phyloP scores from a whole-genome alignment of 2,888 invertebrate species.

The Chalcis sispes region DNA sequence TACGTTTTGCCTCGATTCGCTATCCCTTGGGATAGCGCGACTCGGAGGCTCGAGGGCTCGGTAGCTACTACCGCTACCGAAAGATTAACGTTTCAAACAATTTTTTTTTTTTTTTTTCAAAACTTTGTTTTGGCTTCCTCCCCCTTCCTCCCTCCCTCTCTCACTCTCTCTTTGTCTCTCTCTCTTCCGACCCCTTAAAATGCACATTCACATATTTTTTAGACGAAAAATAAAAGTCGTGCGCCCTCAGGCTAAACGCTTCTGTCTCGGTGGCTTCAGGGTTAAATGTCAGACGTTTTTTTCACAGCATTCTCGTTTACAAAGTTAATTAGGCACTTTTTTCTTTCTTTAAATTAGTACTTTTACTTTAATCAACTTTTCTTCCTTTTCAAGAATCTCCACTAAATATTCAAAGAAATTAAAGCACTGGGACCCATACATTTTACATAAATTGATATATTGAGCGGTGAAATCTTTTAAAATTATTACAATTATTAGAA shows the following conservation, averaged over 20 bases:
- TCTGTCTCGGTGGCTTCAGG: not conserved
- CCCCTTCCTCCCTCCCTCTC: too few relatives aligned
- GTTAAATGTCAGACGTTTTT: constrained; percentile 26
- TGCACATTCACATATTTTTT: constrained; percentile 33
- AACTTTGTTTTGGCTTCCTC: constrained; percentile 18
- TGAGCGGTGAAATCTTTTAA: too few relatives aligned
- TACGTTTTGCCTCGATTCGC: too few relatives aligned
- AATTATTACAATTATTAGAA: not conserved
- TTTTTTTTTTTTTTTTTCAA: too few relatives aligned
- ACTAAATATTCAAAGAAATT: too few relatives aligned
- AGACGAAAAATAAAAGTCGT: not conserved
- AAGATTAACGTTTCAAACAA: constrained; percentile 40
- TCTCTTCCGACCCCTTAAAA: too few relatives aligned
- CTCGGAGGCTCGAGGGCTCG: constrained; percentile 5
- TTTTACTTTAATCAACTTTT: constrained; percentile 9
- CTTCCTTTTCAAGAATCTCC: too few relatives aligned
- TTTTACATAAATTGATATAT: too few relatives aligned
- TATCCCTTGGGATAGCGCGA: constrained; percentile 28
- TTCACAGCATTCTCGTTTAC: constrained; percentile 12
- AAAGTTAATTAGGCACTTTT: constrained; percentile 28
- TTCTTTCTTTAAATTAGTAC: not conserved
- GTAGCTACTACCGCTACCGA: constrained; percentile 20
- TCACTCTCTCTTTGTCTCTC: too few relatives aligned
- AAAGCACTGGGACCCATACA: too few relatives aligned
- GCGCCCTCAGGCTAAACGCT: not conserved